A percentile compares a stretch with the other conserved stretches of the same genome.
Conservation (phyloP, 2,888 invertebrate genomes). For the Corythucha ciliata region DNA sequence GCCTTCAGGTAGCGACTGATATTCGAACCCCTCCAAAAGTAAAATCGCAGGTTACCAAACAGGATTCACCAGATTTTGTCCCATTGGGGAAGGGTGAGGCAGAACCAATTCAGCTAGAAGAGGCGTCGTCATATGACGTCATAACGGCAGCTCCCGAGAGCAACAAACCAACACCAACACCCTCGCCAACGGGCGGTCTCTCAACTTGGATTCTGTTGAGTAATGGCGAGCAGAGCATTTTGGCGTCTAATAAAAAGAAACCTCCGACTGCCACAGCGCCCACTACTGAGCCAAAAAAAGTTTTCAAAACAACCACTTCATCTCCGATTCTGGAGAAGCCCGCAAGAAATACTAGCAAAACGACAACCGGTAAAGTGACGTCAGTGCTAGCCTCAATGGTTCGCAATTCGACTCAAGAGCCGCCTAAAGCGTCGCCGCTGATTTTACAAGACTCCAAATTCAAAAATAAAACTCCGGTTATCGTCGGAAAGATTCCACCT, state of each 20-base stretch:
- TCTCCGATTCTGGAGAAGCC: conserved; percentile 25
- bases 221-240: conserved; percentile 39
- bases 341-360: conserved; percentile 26
- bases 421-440: conserved; percentile 28
- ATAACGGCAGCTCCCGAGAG: conserved; percentile 31
- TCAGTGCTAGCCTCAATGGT: too few relatives aligned
- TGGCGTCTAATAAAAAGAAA: conserved; percentile 28
- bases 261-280: conserved; percentile 19
- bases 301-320: conserved; percentile 17
- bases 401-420: conserved; percentile 27
- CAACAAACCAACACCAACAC: conserved; percentile 39
- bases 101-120: conserved; percentile 55
- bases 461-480: conserved; percentile 36
- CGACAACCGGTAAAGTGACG: conserved; percentile 29
- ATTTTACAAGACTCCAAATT: conserved; percentile 37
- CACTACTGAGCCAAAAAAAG: conserved; percentile 24
- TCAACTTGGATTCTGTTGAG: conserved; percentile 70
- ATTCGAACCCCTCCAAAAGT: conserved; percentile 55
- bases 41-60: conserved; percentile 46
- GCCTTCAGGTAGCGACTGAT: conserved; percentile 48
- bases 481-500: conserved; percentile 39
- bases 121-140: conserved; percentile 39
- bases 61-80: conserved; percentile 27
- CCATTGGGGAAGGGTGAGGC: conserved; percentile 49
- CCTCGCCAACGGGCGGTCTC: conserved; percentile 52